Evolutionary conservation across 2,888 invertebrate genomes (phyloP), one percentile per base, ranked within the genome.

Genomic region (Lacanobia wlatinum): DNA sequence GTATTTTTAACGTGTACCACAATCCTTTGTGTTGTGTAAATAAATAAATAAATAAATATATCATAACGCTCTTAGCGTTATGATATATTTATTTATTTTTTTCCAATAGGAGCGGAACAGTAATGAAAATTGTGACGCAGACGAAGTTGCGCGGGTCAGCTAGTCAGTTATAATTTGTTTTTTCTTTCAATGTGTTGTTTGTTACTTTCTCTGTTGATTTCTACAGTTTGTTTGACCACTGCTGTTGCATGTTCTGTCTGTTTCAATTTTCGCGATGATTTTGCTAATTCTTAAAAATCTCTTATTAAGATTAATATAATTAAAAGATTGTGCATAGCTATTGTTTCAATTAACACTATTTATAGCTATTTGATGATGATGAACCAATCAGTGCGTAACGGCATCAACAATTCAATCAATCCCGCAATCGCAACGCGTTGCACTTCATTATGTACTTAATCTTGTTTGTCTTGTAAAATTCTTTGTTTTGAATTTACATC

Each of bases 371-470:
- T 76, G 53, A 72, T 70, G 60, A 71, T 76, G 46, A 70, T 68
- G 60, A 73, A 65, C 59, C 66, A 87, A 87, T 76, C 83, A 79
- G 83, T 75, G 83, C 85, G 72, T 73, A 69, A 81, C 77, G 50
- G 73, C 58, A 85, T 78, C 75, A 87, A 73, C 75, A 69, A 79
- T 84, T 78, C 72, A 69, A 84, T 73, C 56, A 70, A 69, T 64
- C 56, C 56, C 16, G 46, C 70, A 67, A 74, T 80, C 58, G 12
- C 64, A 68, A 63, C 66, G 58, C 64, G 72, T 68, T 76, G 70
- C 76, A 65, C 63, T 87, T 75, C 64, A 73, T 73, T 62, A 70
- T 70, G 40, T 58, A 48, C 61, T 53, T 66, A 34, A 70, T 80
- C 18, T 70, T 60, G 69, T 62, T 67, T 52, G 63, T 84, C 63